Conservation (phyloP, 2,113 vertebrate species). For the Ailuropoda melanoleuca region DNA sequence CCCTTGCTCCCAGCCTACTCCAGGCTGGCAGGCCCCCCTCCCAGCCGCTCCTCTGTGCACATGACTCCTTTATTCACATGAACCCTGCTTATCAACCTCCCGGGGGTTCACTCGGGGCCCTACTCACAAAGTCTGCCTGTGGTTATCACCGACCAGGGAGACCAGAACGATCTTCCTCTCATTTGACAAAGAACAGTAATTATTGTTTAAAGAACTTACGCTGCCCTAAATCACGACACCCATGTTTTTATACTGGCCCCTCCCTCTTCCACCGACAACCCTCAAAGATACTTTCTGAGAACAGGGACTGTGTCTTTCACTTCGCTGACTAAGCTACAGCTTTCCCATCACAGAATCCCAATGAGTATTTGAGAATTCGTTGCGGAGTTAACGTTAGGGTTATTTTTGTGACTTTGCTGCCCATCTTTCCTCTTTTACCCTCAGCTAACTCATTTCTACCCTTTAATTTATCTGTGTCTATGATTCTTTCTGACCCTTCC, state of each 20-base stretch:
- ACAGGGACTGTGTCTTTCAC: not conserved
- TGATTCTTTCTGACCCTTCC: not conserved
- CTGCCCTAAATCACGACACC: too few species aligned
- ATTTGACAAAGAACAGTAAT: not conserved
- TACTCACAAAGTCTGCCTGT: not conserved
- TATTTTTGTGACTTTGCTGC: not conserved
- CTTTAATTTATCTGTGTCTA: not conserved
- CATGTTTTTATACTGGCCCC: too few species aligned
- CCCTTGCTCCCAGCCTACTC: not conserved
- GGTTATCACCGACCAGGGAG: not conserved
- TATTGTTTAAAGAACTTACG: too few species aligned
- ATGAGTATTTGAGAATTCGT: not conserved
- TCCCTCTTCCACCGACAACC: too few species aligned
- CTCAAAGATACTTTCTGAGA: not conserved
- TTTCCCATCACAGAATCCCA: not conserved
- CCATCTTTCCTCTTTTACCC: too few species aligned
- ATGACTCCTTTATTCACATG: fast-evolving
- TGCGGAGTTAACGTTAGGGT: not conserved
- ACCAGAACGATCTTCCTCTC: fast-evolving
- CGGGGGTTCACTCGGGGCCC: fast-evolving
- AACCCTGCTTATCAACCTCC: fast-evolving
- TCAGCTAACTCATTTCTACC: not conserved
- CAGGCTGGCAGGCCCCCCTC: fast-evolving
- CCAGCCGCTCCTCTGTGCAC: fast-evolving
- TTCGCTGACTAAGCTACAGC: not conserved